These are phyloP conservation scores for Alcis repandata DNA, from an alignment of 2,888 invertebrate species.

Conservation along the genomic window DNA sequence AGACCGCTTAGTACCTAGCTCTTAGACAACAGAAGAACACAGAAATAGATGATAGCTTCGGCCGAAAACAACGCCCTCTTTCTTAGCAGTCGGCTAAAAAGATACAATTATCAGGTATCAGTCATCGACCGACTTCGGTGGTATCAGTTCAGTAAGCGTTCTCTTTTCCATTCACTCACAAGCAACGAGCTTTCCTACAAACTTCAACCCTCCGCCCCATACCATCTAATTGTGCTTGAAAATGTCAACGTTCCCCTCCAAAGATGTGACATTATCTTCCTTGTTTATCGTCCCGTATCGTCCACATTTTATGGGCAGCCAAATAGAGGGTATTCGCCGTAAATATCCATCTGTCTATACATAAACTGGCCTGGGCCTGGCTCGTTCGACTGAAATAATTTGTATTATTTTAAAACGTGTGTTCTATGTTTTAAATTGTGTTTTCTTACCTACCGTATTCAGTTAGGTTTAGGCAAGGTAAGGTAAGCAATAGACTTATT, in stretches of 20 bases:
- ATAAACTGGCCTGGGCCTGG: constrained; percentile 15
- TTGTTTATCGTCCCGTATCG: constrained; percentile 41
- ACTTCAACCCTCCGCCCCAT: constrained; percentile 11
- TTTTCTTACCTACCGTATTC: too few relatives aligned
- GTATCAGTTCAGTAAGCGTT: background rate
- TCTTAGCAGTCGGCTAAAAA: too few relatives aligned
- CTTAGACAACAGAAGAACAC: too few relatives aligned
- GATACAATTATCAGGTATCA: too few relatives aligned
- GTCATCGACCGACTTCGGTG: too few relatives aligned
- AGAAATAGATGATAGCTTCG: too few relatives aligned
- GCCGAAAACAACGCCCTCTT: too few relatives aligned
- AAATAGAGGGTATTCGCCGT: constrained; percentile 16
- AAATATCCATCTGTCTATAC: constrained; percentile 17
- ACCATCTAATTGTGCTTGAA: constrained; percentile 38
- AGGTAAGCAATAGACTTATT: too few relatives aligned
- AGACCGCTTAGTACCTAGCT: too few relatives aligned
- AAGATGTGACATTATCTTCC: constrained; percentile 44
- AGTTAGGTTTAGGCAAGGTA: too few relatives aligned
- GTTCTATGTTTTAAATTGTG: background rate
- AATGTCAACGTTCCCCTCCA: constrained; percentile 44
- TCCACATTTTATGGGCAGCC: constrained; percentile 35
- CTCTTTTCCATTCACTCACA: background rate
- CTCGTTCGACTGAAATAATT: background rate
- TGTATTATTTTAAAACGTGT: background rate
- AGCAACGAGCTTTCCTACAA: background rate